Base-by-base conservation (phyloP, 2,797 vertebrate species). In the Anniella stebbinsi region DNA sequence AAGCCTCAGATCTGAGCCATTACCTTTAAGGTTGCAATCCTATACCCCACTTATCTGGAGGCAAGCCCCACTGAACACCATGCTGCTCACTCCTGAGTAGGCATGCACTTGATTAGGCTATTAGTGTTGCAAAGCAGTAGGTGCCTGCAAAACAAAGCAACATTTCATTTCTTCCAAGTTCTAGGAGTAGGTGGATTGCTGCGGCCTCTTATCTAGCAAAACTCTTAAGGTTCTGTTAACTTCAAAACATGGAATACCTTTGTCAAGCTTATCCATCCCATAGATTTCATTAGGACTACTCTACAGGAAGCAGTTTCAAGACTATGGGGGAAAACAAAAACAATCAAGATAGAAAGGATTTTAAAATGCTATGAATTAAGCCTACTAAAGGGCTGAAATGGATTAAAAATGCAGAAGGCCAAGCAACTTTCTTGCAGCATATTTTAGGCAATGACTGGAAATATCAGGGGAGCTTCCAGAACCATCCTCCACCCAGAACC, bases 331-430 rank as follows among this genome's bases (percentile, higher is more conserved):
- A 7, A 33, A 69, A 85, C 86, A 84, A 69, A 88, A 82, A 84
- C 84, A 91, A 28, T 87, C 48, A 54, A 45, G 38, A 36, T 28
- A 48, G 60, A 28, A 66, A 23, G 15, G 30, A 25, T 45, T 84
- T 87, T 25, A 78, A n/a, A 23, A 3, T 70, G 4, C 25, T 57
- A 57, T 18, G 15, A 81, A 69, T 69, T 38, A 81, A 54, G 1
- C 3, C 12, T 30, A 85, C 57, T n/a, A 67, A 15, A 88, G 83
- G 81, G 51, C 70, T 77, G 28, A 72, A 88, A 88, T 75, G 73
- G 33, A 45, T 18, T 91, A 81, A 78, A 78, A 73, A 17, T 69
- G 38, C 87, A 73, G 73, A 25, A 45, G 11, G 8, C 15, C 83
- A 23, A 89, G 11, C 23, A n/a, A 92, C 23, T 4, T 15, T 82